Percentiles rank a stretch among this genome's conserved stretches.
These are phyloP conservation scores for Drosophila meridiana DNA, from an alignment of 2,888 invertebrate genomes.

Conservation along the genomic window DNA sequence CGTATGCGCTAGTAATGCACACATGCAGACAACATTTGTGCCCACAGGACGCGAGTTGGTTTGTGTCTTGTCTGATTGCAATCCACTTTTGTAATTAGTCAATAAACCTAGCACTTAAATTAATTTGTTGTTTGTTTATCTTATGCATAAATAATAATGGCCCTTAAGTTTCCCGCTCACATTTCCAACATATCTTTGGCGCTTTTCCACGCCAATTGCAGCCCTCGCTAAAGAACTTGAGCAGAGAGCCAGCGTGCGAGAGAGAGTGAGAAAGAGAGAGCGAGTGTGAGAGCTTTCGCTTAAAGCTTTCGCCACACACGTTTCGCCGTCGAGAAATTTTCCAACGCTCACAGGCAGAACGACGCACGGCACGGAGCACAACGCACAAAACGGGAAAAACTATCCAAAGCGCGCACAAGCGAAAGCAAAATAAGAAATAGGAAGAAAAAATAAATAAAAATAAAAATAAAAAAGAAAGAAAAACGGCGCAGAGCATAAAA, in stretches of 20 bases:
- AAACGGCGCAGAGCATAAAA: conserved; percentile 33
- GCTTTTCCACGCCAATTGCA: conserved; percentile 53
- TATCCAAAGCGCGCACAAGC: conserved; percentile 56
- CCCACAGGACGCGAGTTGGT: neutral
- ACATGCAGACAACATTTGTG: neutral
- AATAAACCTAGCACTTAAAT: too few relatives aligned
- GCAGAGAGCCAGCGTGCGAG: neutral
- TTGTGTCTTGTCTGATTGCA: neutral
- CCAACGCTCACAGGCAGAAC: conserved; percentile 72
- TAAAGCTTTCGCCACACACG: conserved; percentile 53
- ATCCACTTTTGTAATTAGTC: neutral
- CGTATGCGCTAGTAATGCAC: neutral
- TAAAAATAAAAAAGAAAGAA: conserved; percentile 9
- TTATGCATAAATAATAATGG: neutral
- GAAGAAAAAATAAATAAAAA: conserved; percentile 6
- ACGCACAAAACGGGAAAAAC: conserved; percentile 76
- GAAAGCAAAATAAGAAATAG: conserved; percentile 30
- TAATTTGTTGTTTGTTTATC: neutral
- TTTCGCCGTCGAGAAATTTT: conserved; percentile 66
- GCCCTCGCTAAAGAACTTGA: conserved; percentile 51
- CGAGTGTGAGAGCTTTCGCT: conserved; percentile 32
- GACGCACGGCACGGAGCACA: conserved; percentile 71
- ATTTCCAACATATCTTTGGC: conserved; percentile 18
- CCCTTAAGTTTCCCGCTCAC: neutral
- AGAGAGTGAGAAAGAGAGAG: conserved; percentile 8